A percentile compares a stretch with the other conserved stretches of the same genome.
phyloP scores from a whole-genome alignment of 1,140 invertebrate genomes.

The Melitaea cinxia region DNA sequence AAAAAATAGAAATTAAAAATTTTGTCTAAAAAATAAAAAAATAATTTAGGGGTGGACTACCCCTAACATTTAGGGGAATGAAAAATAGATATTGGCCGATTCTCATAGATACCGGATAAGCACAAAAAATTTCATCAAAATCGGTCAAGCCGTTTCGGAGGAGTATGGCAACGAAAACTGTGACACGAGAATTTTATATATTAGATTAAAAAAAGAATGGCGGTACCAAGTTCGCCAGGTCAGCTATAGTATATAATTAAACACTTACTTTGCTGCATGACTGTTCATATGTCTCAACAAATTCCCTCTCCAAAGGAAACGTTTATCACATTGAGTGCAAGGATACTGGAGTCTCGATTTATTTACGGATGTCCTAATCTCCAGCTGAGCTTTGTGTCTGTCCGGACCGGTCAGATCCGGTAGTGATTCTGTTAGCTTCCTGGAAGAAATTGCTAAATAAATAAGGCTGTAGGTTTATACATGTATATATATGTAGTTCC shows the following conservation, averaged over 20 bases:
- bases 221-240: not conserved
- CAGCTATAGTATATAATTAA: not conserved
- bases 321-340: conserved; percentile 57
- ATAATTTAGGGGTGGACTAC: too few relatives aligned
- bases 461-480: too few relatives aligned
- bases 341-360: conserved; percentile 36
- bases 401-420: conserved; percentile 4
- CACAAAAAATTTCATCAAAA: too few relatives aligned
- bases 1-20: too few relatives aligned
- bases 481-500: too few relatives aligned
- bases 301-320: conserved; percentile 67
- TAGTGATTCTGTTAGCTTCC: conserved; percentile 50
- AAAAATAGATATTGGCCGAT: too few relatives aligned
- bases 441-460: conserved; percentile 23
- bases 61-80: too few relatives aligned
- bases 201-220: not conserved
- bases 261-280: conserved; percentile 55
- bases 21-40: too few relatives aligned
- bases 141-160: too few relatives aligned
- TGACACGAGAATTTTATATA: not conserved
- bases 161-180: too few relatives aligned
- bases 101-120: too few relatives aligned
- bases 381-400: conserved; percentile 29
- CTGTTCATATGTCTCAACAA: conserved; percentile 57
- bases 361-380: conserved; percentile 21